A percentile compares a stretch with the other conserved stretches of the same genome.
phyloP scores from a whole-genome alignment of 2,888 invertebrate species.

The Latrodectus hesperus region DNA sequence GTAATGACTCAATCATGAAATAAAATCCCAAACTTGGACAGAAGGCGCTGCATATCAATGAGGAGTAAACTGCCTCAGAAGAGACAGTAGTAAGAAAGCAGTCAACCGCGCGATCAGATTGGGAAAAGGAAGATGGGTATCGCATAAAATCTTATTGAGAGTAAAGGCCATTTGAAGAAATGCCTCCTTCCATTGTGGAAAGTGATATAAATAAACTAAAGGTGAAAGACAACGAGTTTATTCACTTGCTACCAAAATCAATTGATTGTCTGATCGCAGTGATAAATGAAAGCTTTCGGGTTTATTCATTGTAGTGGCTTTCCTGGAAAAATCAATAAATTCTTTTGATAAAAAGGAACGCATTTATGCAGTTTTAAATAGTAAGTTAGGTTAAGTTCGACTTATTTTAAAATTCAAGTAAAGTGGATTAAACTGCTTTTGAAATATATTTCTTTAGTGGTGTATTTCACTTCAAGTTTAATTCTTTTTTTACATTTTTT shows the following conservation, averaged over 20 bases:
- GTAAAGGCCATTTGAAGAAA: not conserved
- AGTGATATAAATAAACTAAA: constrained; percentile 21
- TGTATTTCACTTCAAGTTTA: no score
- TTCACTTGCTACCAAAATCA: not conserved
- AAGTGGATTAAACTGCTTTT: no score
- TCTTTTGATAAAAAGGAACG: no score
- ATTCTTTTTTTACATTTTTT: no score
- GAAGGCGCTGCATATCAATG: not conserved
- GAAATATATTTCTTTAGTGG: no score
- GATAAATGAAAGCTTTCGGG: not conserved
- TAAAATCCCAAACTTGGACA: not conserved
- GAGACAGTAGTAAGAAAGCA: not conserved
- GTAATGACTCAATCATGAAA: not conserved
- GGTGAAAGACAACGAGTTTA: constrained; percentile 8
- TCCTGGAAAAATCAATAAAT: no score
- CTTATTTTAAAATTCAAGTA: no score
- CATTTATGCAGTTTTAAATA: no score
- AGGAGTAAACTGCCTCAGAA: not conserved
- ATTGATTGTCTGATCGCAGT: constrained; percentile 1
- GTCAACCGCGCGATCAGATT: not conserved
- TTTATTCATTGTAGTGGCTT: no score
- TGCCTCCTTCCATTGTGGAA: constrained; percentile 6
- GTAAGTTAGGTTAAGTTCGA: no score
- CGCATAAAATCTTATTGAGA: not conserved
- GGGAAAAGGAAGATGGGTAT: not conserved